Percentiles rank a stretch among this genome's conserved stretches.
These are phyloP conservation scores for Vombatus ursinus DNA, from an alignment of 2,113 vertebrate genomes.

Conservation along the genomic window DNA sequence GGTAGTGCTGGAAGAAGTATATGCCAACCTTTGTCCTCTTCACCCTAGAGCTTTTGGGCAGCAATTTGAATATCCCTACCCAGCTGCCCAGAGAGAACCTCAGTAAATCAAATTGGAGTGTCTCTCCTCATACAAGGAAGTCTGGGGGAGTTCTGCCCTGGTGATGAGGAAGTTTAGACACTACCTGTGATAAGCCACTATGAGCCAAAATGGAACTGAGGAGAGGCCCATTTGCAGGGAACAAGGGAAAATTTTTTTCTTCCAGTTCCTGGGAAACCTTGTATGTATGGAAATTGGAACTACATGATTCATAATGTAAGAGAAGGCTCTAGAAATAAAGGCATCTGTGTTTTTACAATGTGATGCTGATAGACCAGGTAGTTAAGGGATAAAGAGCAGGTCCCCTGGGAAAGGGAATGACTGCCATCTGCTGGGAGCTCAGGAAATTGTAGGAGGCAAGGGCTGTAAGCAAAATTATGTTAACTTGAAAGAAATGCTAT, in stretches of 20 bases:
- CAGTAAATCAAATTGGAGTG: not conserved
- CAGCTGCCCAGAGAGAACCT: not conserved
- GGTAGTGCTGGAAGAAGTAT: not conserved
- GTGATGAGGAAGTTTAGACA: not conserved
- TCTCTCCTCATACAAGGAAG: no score
- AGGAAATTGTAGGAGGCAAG: not conserved
- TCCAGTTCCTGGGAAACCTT: not conserved
- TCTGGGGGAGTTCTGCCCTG: not conserved
- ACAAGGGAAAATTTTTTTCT: not conserved
- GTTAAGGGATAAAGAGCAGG: not conserved
- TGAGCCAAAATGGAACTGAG: not conserved
- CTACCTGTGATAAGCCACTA: not conserved
- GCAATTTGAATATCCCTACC: not conserved
- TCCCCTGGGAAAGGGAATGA: not conserved
- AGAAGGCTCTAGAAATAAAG: not conserved
- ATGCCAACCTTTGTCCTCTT: not conserved
- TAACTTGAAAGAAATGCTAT: not conserved
- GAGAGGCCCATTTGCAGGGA: not conserved
- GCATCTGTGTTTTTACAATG: not conserved
- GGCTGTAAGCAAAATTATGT: not conserved
- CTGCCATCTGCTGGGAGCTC: not conserved
- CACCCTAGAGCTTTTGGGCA: not conserved
- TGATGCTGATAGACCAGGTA: not conserved
- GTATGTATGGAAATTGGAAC: not conserved
- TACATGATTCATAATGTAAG: not conserved